Evolutionary conservation across 2,888 invertebrate genomes (phyloP), one percentile per base, ranked within the genome.

Genomic region (Epistrophe eligans): DNA sequence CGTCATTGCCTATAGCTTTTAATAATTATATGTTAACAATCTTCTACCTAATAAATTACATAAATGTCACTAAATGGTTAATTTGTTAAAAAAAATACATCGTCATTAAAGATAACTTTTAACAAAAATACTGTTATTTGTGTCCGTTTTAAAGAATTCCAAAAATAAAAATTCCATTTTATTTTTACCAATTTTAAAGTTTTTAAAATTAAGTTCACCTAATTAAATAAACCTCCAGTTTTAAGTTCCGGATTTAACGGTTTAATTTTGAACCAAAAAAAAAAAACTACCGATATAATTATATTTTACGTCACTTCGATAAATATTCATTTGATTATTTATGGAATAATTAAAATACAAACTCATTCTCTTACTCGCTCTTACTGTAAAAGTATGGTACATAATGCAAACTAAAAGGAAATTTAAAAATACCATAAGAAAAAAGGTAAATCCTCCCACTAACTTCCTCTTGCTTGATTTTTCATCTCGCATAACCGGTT

Each of bases 401-500:
- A 48, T n/a, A 28, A 15, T n/a, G n/a, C 64, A 62, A 28, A 19
- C 10, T n/a, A 35, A 66, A 48, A 35, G 48, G 48, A 66, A 66
- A 35, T 17, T 48, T 35, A 48, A 19, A 66, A 66, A 28, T 28
- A 32, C 67, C 67, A 15, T 15, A 50, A 38, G 35, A 45, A 32
- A 28, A 48, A 50, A 17, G 35, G 19, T 24, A 24, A 50, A 50
- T 35, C 19, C 17, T 35, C 67, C 50, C 67, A 35, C 50, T 19
- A 48, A 67, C 67, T 50, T 67, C 67, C 67, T 67, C 38, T 67
- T 67, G 67, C 38, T 67, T 67, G 67, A 15, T 8, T 67, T 67
- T 50, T 2, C 67, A 50, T 50, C 13, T 19, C 3, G n/a, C n/a
- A 35, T 19, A 67, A 50, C 67, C 35, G 15, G 67, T 67, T 38